phyloP scores from a whole-genome alignment of 2,888 invertebrate species.

The Girardia tigrina region DNA sequence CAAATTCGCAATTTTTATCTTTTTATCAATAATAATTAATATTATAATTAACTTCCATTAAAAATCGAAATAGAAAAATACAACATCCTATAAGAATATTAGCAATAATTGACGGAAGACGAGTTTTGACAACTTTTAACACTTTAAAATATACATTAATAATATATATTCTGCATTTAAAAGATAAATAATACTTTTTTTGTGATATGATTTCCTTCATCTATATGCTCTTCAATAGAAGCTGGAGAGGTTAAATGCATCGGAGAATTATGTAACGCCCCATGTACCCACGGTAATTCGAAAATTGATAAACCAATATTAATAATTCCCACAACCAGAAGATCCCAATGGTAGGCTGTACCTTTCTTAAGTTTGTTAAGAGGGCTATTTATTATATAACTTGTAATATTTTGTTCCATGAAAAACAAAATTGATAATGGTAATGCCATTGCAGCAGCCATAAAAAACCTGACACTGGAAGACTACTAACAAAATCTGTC shows the following conservation, averaged over 20 bases:
- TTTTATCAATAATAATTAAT: too few relatives aligned
- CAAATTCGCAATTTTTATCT: too few relatives aligned
- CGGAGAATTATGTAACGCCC: conserved; percentile 56
- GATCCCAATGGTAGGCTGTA: conserved; percentile 56
- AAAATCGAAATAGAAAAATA: too few relatives aligned
- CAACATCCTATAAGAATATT: too few relatives aligned
- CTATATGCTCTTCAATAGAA: conserved; percentile 56
- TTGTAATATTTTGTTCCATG: conserved; percentile 58
- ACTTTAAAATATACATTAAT: too few relatives aligned
- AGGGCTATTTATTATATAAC: conserved; percentile 56
- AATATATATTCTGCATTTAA: too few relatives aligned
- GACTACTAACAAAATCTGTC: too few relatives aligned
- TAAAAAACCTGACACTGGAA: conserved; percentile 40
- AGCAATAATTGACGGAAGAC: too few relatives aligned
- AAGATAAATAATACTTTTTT: too few relatives aligned
- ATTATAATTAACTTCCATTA: too few relatives aligned
- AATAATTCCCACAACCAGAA: conserved; percentile 55
- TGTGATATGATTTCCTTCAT: conserved; percentile 55
- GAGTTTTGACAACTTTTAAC: too few relatives aligned
- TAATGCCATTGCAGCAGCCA: conserved; percentile 55
- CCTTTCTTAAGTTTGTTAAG: conserved; percentile 57
- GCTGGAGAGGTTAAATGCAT: conserved; percentile 56
- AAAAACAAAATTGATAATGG: conserved; percentile 56
- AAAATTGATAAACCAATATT: conserved; percentile 55
- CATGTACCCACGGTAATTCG: conserved; percentile 57